A percentile compares a stretch with the other conserved stretches of the same genome.
phyloP scores from a whole-genome alignment of 2,797 vertebrate genomes.

The Chaetophractus vellerosus region DNA sequence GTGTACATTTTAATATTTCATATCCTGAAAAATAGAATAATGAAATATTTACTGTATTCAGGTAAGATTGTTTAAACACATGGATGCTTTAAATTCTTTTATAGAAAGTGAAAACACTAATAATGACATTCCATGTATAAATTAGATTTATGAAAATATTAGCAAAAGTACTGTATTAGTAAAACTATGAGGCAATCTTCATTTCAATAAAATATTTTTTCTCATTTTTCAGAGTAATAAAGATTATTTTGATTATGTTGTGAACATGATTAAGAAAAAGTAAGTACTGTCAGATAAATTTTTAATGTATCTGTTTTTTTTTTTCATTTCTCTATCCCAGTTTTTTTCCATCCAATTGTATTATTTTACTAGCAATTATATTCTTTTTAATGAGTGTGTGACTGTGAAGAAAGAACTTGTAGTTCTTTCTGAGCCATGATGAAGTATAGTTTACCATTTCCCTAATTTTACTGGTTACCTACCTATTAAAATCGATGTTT shows the following conservation, averaged over 20 bases:
- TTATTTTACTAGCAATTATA: neutral
- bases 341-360: neutral
- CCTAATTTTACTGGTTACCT: neutral
- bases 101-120: neutral
- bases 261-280: slow-evolving; percentile 90
- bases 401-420: neutral
- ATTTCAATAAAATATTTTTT: slow-evolving; percentile 64
- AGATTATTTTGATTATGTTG: slow-evolving; percentile 90
- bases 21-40: neutral
- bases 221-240: slow-evolving; percentile 90
- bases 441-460: neutral
- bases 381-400: neutral
- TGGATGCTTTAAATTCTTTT: neutral
- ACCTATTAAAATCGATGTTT: neutral
- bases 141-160: neutral
- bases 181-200: slow-evolving; percentile 36
- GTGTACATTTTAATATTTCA: neutral
- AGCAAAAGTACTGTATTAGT: slow-evolving; percentile 16
- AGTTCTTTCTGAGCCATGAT: neutral
- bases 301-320: neutral
- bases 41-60: slow-evolving; percentile 18
- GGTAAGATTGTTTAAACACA: neutral
- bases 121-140: neutral
- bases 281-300: slow-evolving; percentile 88
- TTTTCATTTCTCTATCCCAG: neutral